These are phyloP conservation scores for Linnaemya tessellans DNA, from an alignment of 2,888 invertebrate genomes.

Conservation along the genomic window DNA sequence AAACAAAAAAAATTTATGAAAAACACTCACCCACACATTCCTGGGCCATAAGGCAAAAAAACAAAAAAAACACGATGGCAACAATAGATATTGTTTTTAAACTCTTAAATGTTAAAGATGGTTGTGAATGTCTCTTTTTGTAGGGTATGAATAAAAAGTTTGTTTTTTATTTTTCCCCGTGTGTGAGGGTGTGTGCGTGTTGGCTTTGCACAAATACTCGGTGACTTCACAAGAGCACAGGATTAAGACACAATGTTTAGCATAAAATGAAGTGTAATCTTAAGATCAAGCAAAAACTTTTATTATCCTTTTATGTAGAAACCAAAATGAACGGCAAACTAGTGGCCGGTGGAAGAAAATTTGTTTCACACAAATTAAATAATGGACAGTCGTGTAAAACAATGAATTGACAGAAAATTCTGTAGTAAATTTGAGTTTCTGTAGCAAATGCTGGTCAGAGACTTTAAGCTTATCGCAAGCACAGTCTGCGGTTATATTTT, in stretches of 20 bases:
- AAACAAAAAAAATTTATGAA: conserved; percentile 24
- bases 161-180: conserved; percentile 49
- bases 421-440: too few species aligned
- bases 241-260: not conserved
- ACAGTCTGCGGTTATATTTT: too few species aligned
- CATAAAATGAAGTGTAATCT: not conserved
- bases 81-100: conserved; percentile 60
- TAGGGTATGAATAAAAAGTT: conserved; percentile 61
- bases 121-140: conserved; percentile 24
- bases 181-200: not conserved
- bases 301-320: not conserved
- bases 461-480: too few species aligned
- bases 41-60: conserved; percentile 46
- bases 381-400: too few species aligned
- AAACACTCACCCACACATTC: conserved; percentile 28
- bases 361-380: not conserved
- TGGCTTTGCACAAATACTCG: not conserved
- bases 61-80: conserved; percentile 39
- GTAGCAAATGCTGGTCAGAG: too few species aligned
- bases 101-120: conserved; percentile 44
- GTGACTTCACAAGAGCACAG: not conserved
- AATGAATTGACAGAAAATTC: not conserved
- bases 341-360: not conserved
- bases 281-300: not conserved
- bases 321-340: too few species aligned